Base-by-base conservation (phyloP, 2,797 vertebrate genomes). In the Zenarchopterus dispar region DNA sequence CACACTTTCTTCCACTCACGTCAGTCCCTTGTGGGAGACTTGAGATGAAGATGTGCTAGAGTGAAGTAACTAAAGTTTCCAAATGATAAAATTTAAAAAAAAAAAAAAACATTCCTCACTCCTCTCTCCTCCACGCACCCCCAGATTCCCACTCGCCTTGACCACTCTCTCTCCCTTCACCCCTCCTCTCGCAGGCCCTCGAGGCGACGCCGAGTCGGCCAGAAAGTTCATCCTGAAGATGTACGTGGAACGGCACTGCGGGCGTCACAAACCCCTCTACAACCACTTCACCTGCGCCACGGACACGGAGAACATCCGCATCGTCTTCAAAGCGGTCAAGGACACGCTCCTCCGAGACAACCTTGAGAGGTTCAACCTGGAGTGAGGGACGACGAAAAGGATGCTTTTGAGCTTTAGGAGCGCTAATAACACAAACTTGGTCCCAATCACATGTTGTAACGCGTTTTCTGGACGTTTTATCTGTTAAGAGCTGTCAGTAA, bases 261-360 rank as follows among this genome's bases (percentile, higher is more conserved):
- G 91, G n/a, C 93, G 88, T 33, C 84, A 89, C 8, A 95, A 94
- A 74, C 68, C 74, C 16, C 93, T 96, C 56, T 97, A 95, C 71
- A 85, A 80, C 2, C 94, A 96, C 85, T 96, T 94, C 85, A 96
- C 95, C 10, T 96, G 95, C 19, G 95, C 94, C 39, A 97, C 95
- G 0, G 95, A 97, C 85, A 97, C 95, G 0, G 91, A 96, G 73
- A 97, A 97, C 64, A 96, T 94, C 71, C 63, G 83, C 26, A 84
- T 94, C 0, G 93, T 97, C 71, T 97, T 97, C n/a, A 87, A 73
- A 31, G 91, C 85, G 2, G 95, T 97, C 62, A 95, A 93, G 77
- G 91, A 97, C 63, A 96, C 91, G 0, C 87, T 98, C 54, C 92
- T 97, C 47, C 89, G 81, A 15, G 65, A 93, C 0, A 91, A 95